Conservation (phyloP, 2,797 vertebrate genomes). For the Xyrichtys novacula region DNA sequence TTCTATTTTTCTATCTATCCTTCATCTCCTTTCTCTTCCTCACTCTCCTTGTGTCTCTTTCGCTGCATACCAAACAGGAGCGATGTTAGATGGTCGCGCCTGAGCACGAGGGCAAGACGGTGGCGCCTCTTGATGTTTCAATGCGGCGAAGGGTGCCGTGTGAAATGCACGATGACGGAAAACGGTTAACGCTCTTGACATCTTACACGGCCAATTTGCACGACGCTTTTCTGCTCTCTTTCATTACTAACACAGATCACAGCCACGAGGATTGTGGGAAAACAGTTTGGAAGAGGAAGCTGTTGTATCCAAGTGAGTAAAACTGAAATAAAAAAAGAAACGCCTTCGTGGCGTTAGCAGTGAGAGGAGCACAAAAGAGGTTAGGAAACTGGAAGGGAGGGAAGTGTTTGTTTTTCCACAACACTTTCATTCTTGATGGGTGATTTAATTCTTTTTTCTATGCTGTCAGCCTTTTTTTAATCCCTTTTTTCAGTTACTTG, state of each 20-base stretch:
- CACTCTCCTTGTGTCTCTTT: slow-evolving; percentile 31
- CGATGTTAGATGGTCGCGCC: slow-evolving; percentile 57
- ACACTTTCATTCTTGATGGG: slow-evolving; percentile 56
- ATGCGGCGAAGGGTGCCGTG: slow-evolving; percentile 43
- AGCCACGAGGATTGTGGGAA: slow-evolving; percentile 50
- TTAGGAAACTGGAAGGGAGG: slow-evolving; percentile 38
- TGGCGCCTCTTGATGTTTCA: slow-evolving; percentile 53
- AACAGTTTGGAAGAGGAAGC: slow-evolving; percentile 48
- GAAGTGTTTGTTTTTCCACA: slow-evolving; percentile 49
- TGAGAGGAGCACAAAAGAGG: slow-evolving; percentile 40
- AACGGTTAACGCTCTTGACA: slow-evolving; percentile 57
- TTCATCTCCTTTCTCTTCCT: slow-evolving; percentile 52
- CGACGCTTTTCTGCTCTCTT: slow-evolving; percentile 60
- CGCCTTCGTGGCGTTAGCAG: slow-evolving; percentile 14
- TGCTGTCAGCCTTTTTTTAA: slow-evolving; percentile 59
- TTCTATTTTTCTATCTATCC: slow-evolving; percentile 47
- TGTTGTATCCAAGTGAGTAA: slow-evolving; percentile 24
- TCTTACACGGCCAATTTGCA: slow-evolving; percentile 68
- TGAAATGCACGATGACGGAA: slow-evolving; percentile 63
- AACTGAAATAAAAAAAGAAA: slow-evolving; percentile 36
- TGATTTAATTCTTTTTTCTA: slow-evolving; percentile 44
- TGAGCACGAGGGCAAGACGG: slow-evolving; percentile 45
- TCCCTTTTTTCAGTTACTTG: slow-evolving; percentile 35
- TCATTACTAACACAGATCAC: slow-evolving; percentile 62
- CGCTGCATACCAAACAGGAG: slow-evolving; percentile 62